Conservation (phyloP, 2,113 vertebrate genomes). For the Trematocara variabile region DNA sequence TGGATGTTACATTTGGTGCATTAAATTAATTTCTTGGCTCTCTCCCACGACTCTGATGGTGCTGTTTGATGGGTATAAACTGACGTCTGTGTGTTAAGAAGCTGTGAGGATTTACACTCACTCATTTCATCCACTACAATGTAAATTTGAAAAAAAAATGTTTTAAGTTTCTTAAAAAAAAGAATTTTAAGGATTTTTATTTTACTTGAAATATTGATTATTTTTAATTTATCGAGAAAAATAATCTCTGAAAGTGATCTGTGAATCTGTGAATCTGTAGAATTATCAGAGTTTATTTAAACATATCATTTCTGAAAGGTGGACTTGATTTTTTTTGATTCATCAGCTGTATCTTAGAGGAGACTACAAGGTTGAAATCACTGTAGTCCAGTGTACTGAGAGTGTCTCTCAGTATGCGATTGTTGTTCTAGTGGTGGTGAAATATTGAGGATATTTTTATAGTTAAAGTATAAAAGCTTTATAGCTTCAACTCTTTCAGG, state of each 20-base stretch:
- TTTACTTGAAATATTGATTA: background rate
- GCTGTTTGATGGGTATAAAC: background rate
- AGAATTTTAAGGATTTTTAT: background rate
- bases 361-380: background rate
- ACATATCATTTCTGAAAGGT: background rate
- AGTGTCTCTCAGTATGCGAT: background rate
- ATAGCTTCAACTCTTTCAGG: background rate
- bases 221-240: background rate
- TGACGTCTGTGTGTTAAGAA: background rate
- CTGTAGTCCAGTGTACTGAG: background rate
- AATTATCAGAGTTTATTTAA: background rate
- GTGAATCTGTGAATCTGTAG: background rate
- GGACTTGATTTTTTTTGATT: background rate
- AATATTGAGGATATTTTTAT: constrained; percentile 10
- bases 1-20: background rate
- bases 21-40: constrained; percentile 10
- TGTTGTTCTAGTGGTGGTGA: background rate
- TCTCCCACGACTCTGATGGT: background rate
- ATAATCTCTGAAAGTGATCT: background rate
- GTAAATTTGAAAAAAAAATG: background rate
- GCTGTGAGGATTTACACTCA: background rate
- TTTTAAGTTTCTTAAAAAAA: background rate
- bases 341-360: background rate
- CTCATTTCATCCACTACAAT: background rate
- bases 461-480: constrained; percentile 1